These are phyloP conservation scores for Novumbra hubbsi DNA, from an alignment of 2,797 vertebrate species.

Conservation along the genomic window DNA sequence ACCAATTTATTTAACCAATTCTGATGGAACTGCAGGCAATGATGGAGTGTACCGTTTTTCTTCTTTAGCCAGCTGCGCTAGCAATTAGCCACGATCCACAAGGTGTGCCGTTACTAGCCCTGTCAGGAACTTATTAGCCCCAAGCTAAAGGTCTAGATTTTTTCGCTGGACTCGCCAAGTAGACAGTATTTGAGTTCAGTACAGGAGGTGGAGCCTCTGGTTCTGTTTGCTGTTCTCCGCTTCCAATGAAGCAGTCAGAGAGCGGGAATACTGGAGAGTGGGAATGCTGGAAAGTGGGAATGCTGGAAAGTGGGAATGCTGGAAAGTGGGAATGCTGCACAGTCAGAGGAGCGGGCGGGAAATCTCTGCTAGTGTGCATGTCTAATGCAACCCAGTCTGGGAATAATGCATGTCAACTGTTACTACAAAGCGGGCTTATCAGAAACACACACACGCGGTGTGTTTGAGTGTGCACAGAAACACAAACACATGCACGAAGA, in stretches of 20 bases:
- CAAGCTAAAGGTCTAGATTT: too few relatives aligned
- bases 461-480: slow-evolving; percentile 37
- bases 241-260: slow-evolving; percentile 53
- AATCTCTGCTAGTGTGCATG: slow-evolving; percentile 71
- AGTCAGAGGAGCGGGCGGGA: slow-evolving; percentile 69
- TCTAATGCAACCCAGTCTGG: slow-evolving; percentile 73
- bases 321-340: slow-evolving; percentile 55
- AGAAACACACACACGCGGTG: slow-evolving; percentile 57
- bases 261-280: slow-evolving; percentile 56
- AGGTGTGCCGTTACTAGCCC: too few relatives aligned
- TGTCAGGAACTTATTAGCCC: too few relatives aligned
- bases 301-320: slow-evolving; percentile 52
- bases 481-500: not conserved
- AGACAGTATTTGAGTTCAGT: slow-evolving; percentile 8
- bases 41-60: too few relatives aligned
- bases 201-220: slow-evolving; percentile 48
- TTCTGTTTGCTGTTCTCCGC: slow-evolving; percentile 52
- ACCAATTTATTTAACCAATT: not conserved
- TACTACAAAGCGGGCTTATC: slow-evolving; percentile 70
- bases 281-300: slow-evolving; percentile 54
- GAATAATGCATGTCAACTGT: slow-evolving; percentile 74
- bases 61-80: too few relatives aligned
- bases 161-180: too few relatives aligned
- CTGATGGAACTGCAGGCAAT: not conserved
- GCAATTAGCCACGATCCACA: too few relatives aligned